Evolutionary conservation across 2,797 vertebrate genomes (phyloP).

Genomic region (Pangasius macronema): DNA sequence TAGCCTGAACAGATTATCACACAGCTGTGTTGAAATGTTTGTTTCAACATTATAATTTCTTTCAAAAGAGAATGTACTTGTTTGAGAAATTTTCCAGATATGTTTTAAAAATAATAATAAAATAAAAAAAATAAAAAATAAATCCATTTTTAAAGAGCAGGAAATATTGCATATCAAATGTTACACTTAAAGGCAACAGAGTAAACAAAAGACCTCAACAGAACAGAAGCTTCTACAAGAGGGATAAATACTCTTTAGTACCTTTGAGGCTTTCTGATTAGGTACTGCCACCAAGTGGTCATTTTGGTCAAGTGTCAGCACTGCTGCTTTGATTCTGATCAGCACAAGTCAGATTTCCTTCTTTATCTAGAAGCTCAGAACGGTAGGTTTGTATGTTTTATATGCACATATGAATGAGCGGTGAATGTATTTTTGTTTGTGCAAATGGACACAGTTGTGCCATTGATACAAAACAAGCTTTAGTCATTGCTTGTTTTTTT

Average conservation of each 20-base stretch:
- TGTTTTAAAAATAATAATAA: neutral
- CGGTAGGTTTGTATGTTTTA: no score
- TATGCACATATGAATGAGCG: no score
- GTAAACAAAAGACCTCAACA: slow-evolving; percentile 18
- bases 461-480: neutral
- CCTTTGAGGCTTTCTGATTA: neutral
- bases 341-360: neutral
- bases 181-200: neutral
- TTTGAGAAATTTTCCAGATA: neutral
- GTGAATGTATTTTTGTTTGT: no score
- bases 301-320: neutral
- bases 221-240: neutral
- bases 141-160: neutral
- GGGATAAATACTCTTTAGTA: neutral
- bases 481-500: no score
- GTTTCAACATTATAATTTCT: neutral
- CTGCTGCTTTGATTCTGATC: neutral
- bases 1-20: neutral
- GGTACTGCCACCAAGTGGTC: slow-evolving; percentile 39
- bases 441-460: no score
- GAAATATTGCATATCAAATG: neutral
- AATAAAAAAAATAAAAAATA: neutral
- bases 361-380: no score
- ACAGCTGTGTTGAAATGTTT: neutral
- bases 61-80: neutral